These are phyloP conservation scores for Xiphorhynchus elegans DNA, from an alignment of 2,113 vertebrate species.

Conservation along the genomic window DNA sequence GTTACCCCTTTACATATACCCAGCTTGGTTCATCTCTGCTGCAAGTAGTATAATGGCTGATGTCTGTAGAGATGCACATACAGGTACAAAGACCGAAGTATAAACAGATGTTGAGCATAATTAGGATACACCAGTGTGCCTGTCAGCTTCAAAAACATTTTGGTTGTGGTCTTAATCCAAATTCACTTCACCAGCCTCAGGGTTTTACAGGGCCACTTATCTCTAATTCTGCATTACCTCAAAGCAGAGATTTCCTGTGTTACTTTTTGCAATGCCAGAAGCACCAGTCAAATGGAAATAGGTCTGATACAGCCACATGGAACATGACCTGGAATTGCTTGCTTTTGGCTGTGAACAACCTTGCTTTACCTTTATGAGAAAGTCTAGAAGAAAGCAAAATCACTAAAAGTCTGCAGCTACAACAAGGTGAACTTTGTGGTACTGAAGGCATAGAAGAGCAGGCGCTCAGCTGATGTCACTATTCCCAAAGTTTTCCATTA, in stretches of 20 bases:
- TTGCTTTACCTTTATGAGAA: neutral
- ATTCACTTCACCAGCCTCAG: conserved; percentile 11
- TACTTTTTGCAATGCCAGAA: conserved; percentile 37
- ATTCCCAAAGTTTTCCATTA: neutral
- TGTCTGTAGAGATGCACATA: neutral
- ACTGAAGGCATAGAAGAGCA: neutral
- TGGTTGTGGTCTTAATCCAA: conserved; percentile 39
- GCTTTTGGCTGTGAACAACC: neutral
- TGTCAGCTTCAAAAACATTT: neutral
- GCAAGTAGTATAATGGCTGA: neutral
- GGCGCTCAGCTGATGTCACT: neutral
- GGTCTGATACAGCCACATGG: neutral
- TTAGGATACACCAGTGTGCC: neutral
- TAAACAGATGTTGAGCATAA: conserved; percentile 15
- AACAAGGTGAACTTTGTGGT: neutral
- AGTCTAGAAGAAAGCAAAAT: neutral
- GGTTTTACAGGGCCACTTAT: conserved; percentile 25
- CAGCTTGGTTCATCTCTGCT: neutral
- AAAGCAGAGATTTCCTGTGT: conserved; percentile 47
- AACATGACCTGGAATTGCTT: conserved; percentile 12
- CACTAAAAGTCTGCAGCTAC: neutral
- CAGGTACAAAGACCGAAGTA: neutral
- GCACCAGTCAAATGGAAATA: neutral
- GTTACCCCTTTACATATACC: neutral
- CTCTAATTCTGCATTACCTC: conserved; percentile 32